These are phyloP conservation scores for Cochlearius cochlearius DNA, from an alignment of 2,113 vertebrate species.

Conservation along the genomic window DNA sequence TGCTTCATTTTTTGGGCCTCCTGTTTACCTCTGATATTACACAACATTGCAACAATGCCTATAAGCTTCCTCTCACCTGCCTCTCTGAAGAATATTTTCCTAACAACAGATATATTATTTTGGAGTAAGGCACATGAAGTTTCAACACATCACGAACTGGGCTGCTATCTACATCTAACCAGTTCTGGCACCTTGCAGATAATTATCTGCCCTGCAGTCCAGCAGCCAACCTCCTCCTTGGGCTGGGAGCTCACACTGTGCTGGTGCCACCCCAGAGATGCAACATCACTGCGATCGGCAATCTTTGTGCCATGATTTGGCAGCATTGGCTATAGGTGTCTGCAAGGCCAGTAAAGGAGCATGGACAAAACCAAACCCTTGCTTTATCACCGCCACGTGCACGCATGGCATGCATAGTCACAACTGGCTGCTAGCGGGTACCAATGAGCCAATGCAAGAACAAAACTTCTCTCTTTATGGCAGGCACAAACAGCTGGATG, in stretches of 20 bases:
- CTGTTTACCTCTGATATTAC: not conserved
- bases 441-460: not conserved
- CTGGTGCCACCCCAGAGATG: not conserved
- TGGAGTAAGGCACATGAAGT: not conserved
- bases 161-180: not conserved
- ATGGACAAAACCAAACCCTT: not conserved
- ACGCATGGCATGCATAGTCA: rapidly evolving
- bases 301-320: not conserved
- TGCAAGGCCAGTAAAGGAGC: not conserved
- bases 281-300: not conserved
- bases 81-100: not conserved
- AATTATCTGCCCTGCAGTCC: not conserved
- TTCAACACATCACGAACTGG: not conserved
- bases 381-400: not conserved
- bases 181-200: not conserved
- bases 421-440: not conserved
- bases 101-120: not conserved
- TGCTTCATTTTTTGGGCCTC: not conserved
- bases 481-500: not conserved
- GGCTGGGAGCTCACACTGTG: not conserved
- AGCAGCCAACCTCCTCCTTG: not conserved
- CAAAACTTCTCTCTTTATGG: not conserved
- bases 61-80: not conserved
- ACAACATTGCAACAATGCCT: not conserved
- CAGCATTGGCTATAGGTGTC: not conserved